Percentiles rank a stretch among this genome's conserved stretches.
Conservation (phyloP, 2,797 vertebrate genomes). For the Simalia tracyae region DNA sequence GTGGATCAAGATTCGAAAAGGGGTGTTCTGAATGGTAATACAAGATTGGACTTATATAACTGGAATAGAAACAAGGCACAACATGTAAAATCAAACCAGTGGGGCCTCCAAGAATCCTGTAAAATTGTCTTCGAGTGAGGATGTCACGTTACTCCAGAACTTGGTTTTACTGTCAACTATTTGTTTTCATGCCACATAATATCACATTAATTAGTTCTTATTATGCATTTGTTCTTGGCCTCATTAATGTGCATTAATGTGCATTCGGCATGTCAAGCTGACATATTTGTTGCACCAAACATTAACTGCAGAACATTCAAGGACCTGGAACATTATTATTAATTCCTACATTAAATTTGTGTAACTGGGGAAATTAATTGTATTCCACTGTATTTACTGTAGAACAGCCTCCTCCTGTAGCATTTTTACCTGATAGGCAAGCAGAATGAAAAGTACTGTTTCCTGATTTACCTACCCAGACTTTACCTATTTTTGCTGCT, state of each 20-base stretch:
- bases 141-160: background rate
- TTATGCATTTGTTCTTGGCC: constrained; percentile 40
- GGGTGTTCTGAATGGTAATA: constrained; percentile 29
- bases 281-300: constrained; percentile 36
- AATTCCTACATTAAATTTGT: constrained; percentile 29
- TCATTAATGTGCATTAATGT: constrained; percentile 31
- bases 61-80: constrained; percentile 22
- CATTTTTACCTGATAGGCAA: background rate
- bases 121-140: constrained; percentile 9
- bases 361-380: background rate
- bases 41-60: constrained; percentile 32
- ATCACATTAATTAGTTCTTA: constrained; percentile 25
- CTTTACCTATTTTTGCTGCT: background rate
- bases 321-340: constrained; percentile 26
- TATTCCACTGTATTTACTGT: background rate
- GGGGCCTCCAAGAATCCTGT: background rate
- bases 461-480: background rate
- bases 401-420: background rate
- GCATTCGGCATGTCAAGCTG: constrained; percentile 35
- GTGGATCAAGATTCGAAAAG: constrained; percentile 41
- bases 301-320: constrained; percentile 34
- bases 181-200: constrained; percentile 29
- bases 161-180: constrained; percentile 37
- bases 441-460: background rate
- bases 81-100: constrained; percentile 9